Evolutionary conservation across 2,888 invertebrate genomes (phyloP).

Genomic region (Drosophila paramelanica): DNA sequence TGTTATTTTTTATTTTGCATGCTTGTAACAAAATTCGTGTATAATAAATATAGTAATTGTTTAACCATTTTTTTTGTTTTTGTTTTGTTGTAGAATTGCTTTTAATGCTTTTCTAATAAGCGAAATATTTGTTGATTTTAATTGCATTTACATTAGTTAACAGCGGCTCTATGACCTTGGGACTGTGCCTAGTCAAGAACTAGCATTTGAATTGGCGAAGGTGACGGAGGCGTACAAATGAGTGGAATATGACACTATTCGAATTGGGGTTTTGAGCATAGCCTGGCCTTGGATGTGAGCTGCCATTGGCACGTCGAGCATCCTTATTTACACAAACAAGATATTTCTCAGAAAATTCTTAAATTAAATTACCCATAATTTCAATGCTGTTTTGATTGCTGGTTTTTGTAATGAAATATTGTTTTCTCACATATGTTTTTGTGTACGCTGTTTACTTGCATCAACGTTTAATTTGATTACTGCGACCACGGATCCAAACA

Average conservation of each 20-base stretch:
- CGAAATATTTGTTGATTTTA: conserved; percentile 74
- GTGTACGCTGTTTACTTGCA: too few species aligned
- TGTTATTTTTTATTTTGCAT: conserved; percentile 55
- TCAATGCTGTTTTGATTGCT: too few species aligned
- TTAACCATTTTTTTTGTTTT: conserved; percentile 43
- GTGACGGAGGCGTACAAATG: conserved; percentile 23
- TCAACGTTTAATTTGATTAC: too few species aligned
- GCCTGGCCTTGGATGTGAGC: conserved; percentile 11
- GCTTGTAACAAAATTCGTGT: conserved; percentile 74
- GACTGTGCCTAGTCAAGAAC: conserved; percentile 33
- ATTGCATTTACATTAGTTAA: conserved; percentile 58
- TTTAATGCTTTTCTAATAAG: conserved; percentile 78
- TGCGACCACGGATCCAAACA: too few species aligned
- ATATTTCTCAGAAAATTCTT: too few species aligned
- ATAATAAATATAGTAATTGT: conserved; percentile 78
- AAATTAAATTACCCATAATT: too few species aligned
- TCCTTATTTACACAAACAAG: neutral
- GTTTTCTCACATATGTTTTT: too few species aligned
- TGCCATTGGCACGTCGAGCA: conserved; percentile 12
- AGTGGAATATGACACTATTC: conserved; percentile 25
- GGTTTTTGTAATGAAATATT: too few species aligned
- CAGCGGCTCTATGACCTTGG: conserved; percentile 61
- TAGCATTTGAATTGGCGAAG: conserved; percentile 52
- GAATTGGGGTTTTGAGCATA: conserved; percentile 19
- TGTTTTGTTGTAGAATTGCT: conserved; percentile 40